phyloP scores from a whole-genome alignment of 2,797 vertebrate species.

The Bradypodion ventrale region DNA sequence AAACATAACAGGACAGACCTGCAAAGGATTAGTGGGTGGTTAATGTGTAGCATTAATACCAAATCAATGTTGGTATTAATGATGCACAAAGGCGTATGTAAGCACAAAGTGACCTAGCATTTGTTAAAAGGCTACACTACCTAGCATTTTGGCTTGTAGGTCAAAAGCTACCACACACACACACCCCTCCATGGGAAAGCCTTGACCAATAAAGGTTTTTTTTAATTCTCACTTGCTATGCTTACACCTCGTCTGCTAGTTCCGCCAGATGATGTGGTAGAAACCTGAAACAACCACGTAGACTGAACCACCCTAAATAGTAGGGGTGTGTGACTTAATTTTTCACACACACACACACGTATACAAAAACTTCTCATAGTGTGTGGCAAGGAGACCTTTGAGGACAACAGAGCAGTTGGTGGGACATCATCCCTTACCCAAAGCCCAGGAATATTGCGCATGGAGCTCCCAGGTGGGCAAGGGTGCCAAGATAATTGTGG shows the following conservation, averaged over 20 bases:
- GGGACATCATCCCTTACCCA: too few species aligned
- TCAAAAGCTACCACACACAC: neutral
- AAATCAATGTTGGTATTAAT: too few species aligned
- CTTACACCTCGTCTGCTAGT: neutral
- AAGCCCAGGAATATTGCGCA: too few species aligned
- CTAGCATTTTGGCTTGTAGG: neutral
- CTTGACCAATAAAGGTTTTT: neutral
- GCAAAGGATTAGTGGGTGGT: neutral
- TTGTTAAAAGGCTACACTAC: neutral
- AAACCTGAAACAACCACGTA: neutral
- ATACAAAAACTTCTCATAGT: neutral
- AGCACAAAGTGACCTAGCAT: too few species aligned
- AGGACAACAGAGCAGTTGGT: too few species aligned
- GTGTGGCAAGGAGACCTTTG: too few species aligned
- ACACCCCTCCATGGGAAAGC: neutral
- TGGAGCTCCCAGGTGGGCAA: too few species aligned
- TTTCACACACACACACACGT: neutral
- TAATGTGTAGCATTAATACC: too few species aligned
- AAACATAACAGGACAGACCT: neutral
- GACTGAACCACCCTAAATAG: neutral
- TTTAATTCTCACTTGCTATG: neutral
- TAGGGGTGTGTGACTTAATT: neutral
- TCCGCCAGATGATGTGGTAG: neutral
- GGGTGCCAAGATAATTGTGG: too few species aligned
- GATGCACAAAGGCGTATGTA: too few species aligned